Evolutionary conservation across 2,888 invertebrate species (phyloP), one percentile per base, ranked within the genome.

Genomic region (Marronus borbonicus): DNA sequence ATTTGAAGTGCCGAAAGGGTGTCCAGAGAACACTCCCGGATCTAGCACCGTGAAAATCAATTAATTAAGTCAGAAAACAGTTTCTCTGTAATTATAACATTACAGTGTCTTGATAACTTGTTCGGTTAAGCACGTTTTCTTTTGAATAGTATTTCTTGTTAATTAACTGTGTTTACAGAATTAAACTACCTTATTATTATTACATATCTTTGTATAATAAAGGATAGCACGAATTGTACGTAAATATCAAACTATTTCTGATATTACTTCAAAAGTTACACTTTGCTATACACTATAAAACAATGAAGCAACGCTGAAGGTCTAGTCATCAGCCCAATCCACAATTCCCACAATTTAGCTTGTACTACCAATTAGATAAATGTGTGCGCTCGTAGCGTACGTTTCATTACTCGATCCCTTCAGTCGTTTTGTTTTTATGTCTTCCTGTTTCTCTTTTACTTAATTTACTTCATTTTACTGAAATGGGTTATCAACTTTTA

Each of bases 341-440:
- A 31, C 28, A 28, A 14, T 62, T 28, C 31, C 31, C 31, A 28
- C 62, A 62, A 62, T 31, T 62, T 31, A 62, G 49, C 44, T 49
- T 24, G 64, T 49, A 44, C 49, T 49, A 66, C 44, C 66, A 49
- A 66, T 66, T 66, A 66, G 20, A 66, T 14, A 66, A 66, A 66
- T 66, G 66, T 49, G 49, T 49, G 49, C 49, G 44, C 44, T 49
- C 24, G 44, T 66, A n/a, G 66, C 10, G 49, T 24, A 66, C 66
- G 49, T 66, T 66, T 49, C 66, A 49, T 44, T 66, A 66, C 49
- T 49, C 24, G 39, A 49, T 44, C 66, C 24, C 66, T 28, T 14
- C 62, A 24, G 28, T 28, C 44, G 44, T 66, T 66, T 49, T 66
- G 66, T 49, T 44, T 66, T 44, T 66, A 44, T 66, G 17, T 44